Percentiles rank a stretch among this genome's conserved stretches.
These are phyloP conservation scores for Mobula hypostoma DNA, from an alignment of 2,113 vertebrate species.

Conservation along the genomic window DNA sequence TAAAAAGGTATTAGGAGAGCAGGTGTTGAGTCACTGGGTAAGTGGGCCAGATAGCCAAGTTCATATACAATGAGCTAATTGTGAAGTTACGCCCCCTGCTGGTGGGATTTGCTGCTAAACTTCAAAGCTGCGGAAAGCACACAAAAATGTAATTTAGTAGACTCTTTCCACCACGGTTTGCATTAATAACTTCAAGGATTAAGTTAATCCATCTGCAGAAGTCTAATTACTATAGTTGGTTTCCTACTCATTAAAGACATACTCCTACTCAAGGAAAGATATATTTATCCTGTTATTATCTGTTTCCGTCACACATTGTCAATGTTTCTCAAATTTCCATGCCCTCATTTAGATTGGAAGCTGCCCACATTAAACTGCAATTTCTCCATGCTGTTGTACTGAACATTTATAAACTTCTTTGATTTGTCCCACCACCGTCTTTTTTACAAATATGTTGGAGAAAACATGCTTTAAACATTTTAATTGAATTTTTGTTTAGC, in stretches of 20 bases:
- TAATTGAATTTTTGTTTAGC: not conserved
- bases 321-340: not conserved
- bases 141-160: too few relatives aligned
- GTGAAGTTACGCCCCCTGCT: too few relatives aligned
- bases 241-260: not conserved
- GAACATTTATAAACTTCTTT: not conserved
- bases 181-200: not conserved
- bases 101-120: too few relatives aligned
- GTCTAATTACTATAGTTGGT: not conserved
- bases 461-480: not conserved
- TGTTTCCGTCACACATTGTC: not conserved
- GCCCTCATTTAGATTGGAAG: not conserved
- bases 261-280: not conserved
- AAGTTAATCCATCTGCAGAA: not conserved
- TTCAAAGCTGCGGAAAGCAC: too few relatives aligned
- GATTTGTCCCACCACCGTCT: not conserved
- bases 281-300: not conserved
- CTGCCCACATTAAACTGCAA: not conserved
- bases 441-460: not conserved
- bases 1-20: too few relatives aligned
- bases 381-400: not conserved
- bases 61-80: too few relatives aligned
- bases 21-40: too few relatives aligned
- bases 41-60: too few relatives aligned
- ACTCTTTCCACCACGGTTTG: not conserved